A percentile compares a stretch with the other conserved stretches of the same genome.
Conservation (phyloP, 2,888 invertebrate species). For the Tupiocoris notatus region DNA sequence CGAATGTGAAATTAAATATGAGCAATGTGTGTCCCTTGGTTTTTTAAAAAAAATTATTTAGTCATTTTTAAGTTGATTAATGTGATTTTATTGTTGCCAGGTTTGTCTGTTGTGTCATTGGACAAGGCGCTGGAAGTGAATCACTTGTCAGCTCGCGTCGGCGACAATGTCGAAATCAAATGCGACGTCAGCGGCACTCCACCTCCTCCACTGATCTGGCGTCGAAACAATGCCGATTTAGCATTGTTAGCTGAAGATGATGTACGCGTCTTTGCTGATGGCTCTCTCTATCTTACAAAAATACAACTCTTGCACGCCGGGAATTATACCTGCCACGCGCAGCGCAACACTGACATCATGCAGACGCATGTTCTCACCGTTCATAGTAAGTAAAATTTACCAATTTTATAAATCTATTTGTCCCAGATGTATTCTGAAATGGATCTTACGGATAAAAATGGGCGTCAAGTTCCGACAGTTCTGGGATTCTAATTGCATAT, state of each 20-base stretch:
- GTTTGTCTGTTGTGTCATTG: constrained; percentile 68
- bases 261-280: constrained; percentile 69
- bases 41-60: too few relatives aligned
- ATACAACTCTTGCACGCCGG: constrained; percentile 73
- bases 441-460: too few relatives aligned
- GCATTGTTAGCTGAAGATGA: constrained; percentile 54
- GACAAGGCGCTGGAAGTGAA: constrained; percentile 71
- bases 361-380: constrained; percentile 73
- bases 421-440: too few relatives aligned
- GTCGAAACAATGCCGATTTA: constrained; percentile 65
- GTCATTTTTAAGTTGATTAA: neutral
- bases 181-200: constrained; percentile 73
- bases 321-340: constrained; percentile 74
- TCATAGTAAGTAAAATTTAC: constrained; percentile 63
- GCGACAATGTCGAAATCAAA: constrained; percentile 74
- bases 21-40: too few relatives aligned
- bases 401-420: too few relatives aligned
- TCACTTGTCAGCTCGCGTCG: constrained; percentile 67
- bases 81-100: constrained; percentile 57
- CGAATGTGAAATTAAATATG: too few relatives aligned
- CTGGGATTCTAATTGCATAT: neutral
- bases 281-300: constrained; percentile 69
- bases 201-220: constrained; percentile 69
- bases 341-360: constrained; percentile 68
- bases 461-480: neutral